Evolutionary conservation across 2,113 vertebrate species (phyloP), one percentile per base, ranked within the genome.

Genomic region (Bolborhynchus lineola): DNA sequence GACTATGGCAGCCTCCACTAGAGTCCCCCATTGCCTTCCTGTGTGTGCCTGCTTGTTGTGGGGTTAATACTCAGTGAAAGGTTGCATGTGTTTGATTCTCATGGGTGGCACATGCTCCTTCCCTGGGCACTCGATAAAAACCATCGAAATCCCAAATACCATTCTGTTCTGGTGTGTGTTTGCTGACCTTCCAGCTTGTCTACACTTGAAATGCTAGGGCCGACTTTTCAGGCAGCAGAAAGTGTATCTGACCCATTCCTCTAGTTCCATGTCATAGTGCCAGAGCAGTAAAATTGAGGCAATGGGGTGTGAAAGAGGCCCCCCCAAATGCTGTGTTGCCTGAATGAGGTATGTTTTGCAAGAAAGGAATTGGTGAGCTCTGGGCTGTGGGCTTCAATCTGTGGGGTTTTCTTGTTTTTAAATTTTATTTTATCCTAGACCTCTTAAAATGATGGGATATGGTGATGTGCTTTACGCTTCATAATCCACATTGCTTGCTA

Each of bases 31-130:
- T 37, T 52, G 23, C 16, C 2, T 8, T 57, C 88, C 60, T 0
- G 0, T 5, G 11, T 26, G 25, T 0, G 0, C 59, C 31, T 67
- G 72, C 25, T 55, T 75, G 20, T 21, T 7, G 4, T 3, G 28
- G n/a, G 39, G 17, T 70, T 78, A 50, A 41, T 74, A 33, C 13
- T 65, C 49, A 19, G 33, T 23, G 50, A 24, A 75, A 78, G 39
- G 13, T 7, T 70, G 41, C 28, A 67, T 64, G 76, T 65, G 59
- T 72, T 76, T 85, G 52, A 14, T 59, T 72, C 57, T 75, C 25
- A 2, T 2, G 29, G 19, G 47, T 91, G 62, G 57, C 69, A 59
- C 65, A 46, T 0, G 2, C 13, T 92, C 25, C 46, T 82, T 79
- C 23, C 52, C 52, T 2, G 3, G 69, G 23, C 67, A 24, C 57